Conservation (phyloP, 2,888 invertebrate species). For the Frankliniella fusca region DNA sequence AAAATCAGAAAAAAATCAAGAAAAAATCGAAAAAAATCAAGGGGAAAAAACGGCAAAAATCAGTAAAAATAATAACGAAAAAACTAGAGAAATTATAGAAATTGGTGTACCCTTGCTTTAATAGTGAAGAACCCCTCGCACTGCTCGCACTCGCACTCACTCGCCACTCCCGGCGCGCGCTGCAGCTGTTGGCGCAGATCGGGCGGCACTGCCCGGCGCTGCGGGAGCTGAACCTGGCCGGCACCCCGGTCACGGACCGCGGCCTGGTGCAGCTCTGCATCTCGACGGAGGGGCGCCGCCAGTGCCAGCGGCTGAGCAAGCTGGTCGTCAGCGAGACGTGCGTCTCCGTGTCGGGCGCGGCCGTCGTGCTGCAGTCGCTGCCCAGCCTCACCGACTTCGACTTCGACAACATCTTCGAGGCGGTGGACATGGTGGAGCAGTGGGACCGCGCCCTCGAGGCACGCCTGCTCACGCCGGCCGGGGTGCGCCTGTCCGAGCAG, state of each 20-base stretch:
- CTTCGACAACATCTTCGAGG: conserved; percentile 45
- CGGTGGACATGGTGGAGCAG: conserved; percentile 36
- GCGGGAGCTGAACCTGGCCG: conserved; percentile 43
- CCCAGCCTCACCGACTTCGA: conserved; percentile 44
- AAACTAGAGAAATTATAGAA: too few species aligned
- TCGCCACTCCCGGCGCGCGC: not conserved
- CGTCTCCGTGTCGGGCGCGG: conserved; percentile 42
- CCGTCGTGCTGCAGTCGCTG: conserved; percentile 42
- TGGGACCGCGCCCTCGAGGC: conserved; percentile 37
- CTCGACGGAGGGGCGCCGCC: conserved; percentile 38
- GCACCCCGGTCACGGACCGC: conserved; percentile 43
- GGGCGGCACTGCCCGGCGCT: conserved; percentile 42
- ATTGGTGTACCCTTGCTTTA: too few species aligned
- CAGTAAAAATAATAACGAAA: too few species aligned
- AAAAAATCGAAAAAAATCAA: too few species aligned
- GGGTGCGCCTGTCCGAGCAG: conserved; percentile 35
- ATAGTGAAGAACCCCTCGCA: too few species aligned
- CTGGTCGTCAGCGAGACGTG: conserved; percentile 43
- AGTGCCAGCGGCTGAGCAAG: conserved; percentile 42
- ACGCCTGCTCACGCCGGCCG: conserved; percentile 36
- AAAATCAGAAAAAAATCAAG: too few species aligned
- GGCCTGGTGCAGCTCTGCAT: conserved; percentile 43
- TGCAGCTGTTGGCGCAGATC: conserved; percentile 43
- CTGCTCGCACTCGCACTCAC: too few species aligned
- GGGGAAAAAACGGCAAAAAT: too few species aligned